Evolutionary conservation across 92 coral and sea anemone species (phyloP), one percentile per base, ranked within the genome.

Genomic region (Paragorgia papillata): DNA sequence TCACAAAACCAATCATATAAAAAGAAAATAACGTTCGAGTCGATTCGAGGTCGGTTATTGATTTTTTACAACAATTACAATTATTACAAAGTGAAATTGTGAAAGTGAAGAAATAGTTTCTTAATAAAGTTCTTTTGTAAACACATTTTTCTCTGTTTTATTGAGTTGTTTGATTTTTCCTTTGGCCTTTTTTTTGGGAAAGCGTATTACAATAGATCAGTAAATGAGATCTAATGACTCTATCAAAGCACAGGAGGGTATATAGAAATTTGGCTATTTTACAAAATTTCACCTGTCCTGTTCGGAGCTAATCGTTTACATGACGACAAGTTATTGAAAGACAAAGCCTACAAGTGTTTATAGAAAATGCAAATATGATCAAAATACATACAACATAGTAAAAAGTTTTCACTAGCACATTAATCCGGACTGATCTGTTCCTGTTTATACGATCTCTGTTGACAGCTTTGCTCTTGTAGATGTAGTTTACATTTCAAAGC

Each of bases 61-160:
- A 62, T 31, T 62, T 30, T 37, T 37, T 37, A 35, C 19, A 64
- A 15, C 15, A 15, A 46, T 15, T 15, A 46, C 9, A 15, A 46
- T 2, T n/a, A 46, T 7, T 7, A n/a, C n/a, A 25, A 29, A 22
- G 13, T 44, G 28, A 20, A n/a, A 24, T 68, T 48, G 75, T 68
- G 48, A 66, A 13, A 13, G 75, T 1, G 33, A 49, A 49, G 39
- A 12, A 25, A 44, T 17, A 22, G 33, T 44, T 68, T n/a, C 30
- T 48, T 68, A 68, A 46, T 68, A 68, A 68, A 68, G 58, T 31
- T 28, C 39, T 68, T 64, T 48, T 68, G 75, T 68, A 68, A 68
- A 68, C 59, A 68, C 15, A 21, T 48, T 48, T 13, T 29, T 28
- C 27, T 68, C 27, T n/a, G 17, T 48, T 26, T 5, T 49, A 28